Percentiles rank a stretch among this genome's conserved stretches.
Evolutionary conservation across 1,140 invertebrate genomes (phyloP).

Genomic region (Dendroctonus ponderosae): DNA sequence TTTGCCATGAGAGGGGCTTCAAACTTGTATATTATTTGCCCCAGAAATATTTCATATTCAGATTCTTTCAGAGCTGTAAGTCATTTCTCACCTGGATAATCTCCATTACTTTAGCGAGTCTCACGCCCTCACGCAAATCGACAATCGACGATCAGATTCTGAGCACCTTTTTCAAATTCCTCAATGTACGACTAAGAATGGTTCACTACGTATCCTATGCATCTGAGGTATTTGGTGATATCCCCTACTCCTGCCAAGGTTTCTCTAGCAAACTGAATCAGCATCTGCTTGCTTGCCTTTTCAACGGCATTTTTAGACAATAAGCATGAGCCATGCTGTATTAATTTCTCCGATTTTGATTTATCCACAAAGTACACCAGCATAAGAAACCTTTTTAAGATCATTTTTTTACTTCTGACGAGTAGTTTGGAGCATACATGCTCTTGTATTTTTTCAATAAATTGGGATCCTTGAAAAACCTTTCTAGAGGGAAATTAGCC

Average conservation of each 20-base stretch:
- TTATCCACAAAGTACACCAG: conserved; percentile 83
- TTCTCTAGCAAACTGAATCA: conserved; percentile 74
- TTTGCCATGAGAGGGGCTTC: conserved; percentile 69
- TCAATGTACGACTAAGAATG: conserved; percentile 81
- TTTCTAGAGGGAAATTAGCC: conserved; percentile 69
- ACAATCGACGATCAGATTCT: conserved; percentile 66
- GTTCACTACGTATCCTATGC: conserved; percentile 70
- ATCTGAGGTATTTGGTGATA: conserved; percentile 75
- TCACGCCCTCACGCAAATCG: conserved; percentile 76
- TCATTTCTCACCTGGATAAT: conserved; percentile 72
- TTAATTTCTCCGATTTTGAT: conserved; percentile 77
- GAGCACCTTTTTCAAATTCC: conserved; percentile 85
- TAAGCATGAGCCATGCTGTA: conserved; percentile 74
- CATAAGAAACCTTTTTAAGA: conserved; percentile 79
- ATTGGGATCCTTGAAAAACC: conserved; percentile 68
- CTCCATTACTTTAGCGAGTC: conserved; percentile 77
- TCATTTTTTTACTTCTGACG: conserved; percentile 75
- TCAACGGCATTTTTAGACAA: conserved; percentile 76
- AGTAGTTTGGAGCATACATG: conserved; percentile 60
- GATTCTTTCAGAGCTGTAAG: conserved; percentile 60
- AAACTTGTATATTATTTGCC: conserved; percentile 87
- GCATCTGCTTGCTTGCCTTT: conserved; percentile 78
- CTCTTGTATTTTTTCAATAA: conserved; percentile 64
- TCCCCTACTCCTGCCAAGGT: conserved; percentile 84
- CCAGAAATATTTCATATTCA: conserved; percentile 69